These are phyloP conservation scores for Sapayoa aenigma DNA, from an alignment of 2,113 vertebrate genomes.

Conservation along the genomic window DNA sequence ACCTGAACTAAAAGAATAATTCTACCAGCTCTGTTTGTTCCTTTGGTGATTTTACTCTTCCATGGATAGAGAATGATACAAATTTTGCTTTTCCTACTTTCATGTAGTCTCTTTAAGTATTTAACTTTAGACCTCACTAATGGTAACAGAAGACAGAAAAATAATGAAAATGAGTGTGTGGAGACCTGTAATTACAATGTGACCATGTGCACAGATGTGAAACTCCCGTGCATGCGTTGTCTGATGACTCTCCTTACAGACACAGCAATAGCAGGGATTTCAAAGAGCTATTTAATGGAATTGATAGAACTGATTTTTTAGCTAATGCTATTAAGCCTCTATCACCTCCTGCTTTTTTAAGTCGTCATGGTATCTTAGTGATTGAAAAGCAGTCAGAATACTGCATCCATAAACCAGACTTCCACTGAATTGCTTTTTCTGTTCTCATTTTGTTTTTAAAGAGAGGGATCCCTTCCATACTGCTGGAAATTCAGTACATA, in stretches of 20 bases:
- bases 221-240: rapidly evolving
- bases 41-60: neutral
- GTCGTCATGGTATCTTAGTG: neutral
- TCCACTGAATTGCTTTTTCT: neutral
- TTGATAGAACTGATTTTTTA: neutral
- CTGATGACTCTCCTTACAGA: neutral
- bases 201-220: neutral
- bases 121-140: neutral
- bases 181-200: neutral
- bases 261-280: neutral
- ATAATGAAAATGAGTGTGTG: neutral
- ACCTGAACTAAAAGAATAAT: neutral
- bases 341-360: neutral
- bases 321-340: neutral
- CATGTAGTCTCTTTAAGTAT: neutral
- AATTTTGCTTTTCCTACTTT: neutral
- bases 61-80: neutral
- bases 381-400: neutral
- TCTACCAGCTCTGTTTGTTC: neutral
- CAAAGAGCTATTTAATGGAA: neutral
- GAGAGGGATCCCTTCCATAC: neutral
- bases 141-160: neutral
- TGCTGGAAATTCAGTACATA: neutral
- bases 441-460: neutral
- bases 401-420: neutral